These are phyloP conservation scores for Ctenomys sociabilis DNA, from an alignment of 2,113 vertebrate genomes.

Conservation along the genomic window DNA sequence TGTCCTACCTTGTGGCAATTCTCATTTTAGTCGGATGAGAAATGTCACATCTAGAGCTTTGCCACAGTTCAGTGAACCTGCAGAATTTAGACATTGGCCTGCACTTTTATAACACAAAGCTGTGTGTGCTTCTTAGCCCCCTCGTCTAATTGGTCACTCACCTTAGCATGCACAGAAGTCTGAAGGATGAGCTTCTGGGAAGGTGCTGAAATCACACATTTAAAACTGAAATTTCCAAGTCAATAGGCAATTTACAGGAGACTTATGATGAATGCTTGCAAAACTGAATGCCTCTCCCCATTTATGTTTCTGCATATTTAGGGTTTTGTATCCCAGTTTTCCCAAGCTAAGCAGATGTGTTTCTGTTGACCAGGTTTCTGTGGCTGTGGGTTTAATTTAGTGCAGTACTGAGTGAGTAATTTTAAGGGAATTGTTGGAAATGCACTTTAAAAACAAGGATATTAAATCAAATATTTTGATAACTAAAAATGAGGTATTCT, in stretches of 20 bases:
- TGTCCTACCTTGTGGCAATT: background rate
- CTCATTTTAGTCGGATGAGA: background rate
- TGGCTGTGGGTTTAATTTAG: background rate
- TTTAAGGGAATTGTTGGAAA: conserved; percentile 21
- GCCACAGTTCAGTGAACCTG: background rate
- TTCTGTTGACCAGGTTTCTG: background rate
- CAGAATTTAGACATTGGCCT: background rate
- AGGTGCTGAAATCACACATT: conserved; percentile 17
- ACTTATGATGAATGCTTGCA: conserved; percentile 22
- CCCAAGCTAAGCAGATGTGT: background rate
- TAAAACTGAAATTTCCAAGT: conserved; percentile 53
- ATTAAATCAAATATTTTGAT: background rate
- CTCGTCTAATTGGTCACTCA: background rate
- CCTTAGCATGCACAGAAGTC: background rate
- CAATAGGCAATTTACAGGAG: conserved; percentile 50
- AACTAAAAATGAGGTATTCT: background rate
- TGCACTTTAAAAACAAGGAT: background rate
- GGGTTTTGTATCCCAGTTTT: background rate
- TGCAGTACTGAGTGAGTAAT: background rate
- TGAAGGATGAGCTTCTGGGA: background rate
- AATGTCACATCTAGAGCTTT: background rate
- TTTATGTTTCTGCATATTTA: conserved; percentile 34
- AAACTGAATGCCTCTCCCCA: background rate
- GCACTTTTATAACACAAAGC: background rate
- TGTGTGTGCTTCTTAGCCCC: background rate